Conservation (phyloP, 2,113 vertebrate genomes). For the Andinoacara biseriatus region DNA sequence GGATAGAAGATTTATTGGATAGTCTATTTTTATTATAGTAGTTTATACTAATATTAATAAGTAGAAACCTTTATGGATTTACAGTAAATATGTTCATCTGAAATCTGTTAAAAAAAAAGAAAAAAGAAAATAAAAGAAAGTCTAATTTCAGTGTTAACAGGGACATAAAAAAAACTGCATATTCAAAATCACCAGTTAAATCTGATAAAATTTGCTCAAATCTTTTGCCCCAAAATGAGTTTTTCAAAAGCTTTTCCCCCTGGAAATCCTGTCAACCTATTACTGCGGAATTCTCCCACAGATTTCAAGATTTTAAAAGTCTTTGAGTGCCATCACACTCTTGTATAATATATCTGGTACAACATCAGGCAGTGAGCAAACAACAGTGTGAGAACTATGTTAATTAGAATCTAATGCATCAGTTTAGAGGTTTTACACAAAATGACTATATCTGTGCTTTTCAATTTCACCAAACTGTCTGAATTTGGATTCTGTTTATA, state of each 20-base stretch:
- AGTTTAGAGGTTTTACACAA: neutral
- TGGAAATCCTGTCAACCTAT: neutral
- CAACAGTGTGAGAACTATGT: neutral
- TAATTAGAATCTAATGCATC: neutral
- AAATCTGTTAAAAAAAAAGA: neutral
- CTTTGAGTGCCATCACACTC: neutral
- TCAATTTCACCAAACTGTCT: neutral
- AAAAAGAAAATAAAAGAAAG: neutral
- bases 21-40: slow-evolving; percentile 33
- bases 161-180: neutral
- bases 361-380: neutral
- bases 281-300: neutral
- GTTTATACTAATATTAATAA: slow-evolving; percentile 25
- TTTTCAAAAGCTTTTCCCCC: neutral
- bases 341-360: neutral
- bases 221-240: neutral
- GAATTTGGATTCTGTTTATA: too few relatives aligned
- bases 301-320: neutral
- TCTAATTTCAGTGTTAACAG: neutral
- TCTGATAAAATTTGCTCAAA: neutral
- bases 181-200: neutral
- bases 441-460: neutral
- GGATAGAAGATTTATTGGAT: slow-evolving; percentile 25
- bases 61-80: slow-evolving; percentile 6
- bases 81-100: slow-evolving; percentile 22